These are phyloP conservation scores for Oligia strigilis DNA, from an alignment of 2,888 invertebrate genomes.

Conservation along the genomic window DNA sequence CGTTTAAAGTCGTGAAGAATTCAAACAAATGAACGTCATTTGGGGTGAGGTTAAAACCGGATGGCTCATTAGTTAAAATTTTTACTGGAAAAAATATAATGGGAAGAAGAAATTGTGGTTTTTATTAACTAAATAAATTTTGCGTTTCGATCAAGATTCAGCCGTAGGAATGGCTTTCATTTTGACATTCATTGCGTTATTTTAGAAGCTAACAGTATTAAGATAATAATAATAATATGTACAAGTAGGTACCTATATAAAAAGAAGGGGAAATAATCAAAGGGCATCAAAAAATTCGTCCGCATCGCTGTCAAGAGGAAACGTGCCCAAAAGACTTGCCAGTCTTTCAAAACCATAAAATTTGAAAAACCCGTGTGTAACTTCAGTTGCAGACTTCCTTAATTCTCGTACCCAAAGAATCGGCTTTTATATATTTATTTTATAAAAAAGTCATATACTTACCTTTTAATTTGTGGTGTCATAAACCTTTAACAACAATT, in stretches of 20 bases:
- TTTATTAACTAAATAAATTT: neutral
- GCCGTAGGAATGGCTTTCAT: neutral
- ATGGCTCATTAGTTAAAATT: slow-evolving; percentile 26
- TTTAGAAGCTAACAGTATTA: neutral
- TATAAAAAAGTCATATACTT: slow-evolving; percentile 46
- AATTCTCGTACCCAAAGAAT: slow-evolving; percentile 53
- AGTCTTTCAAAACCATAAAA: neutral
- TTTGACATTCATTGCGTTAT: neutral
- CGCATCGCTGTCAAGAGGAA: no score
- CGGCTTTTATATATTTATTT: slow-evolving; percentile 34
- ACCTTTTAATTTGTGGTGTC: slow-evolving; percentile 65
- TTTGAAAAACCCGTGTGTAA: neutral
- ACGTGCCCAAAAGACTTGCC: no score
- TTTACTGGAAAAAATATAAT: slow-evolving; percentile 18
- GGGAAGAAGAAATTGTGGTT: slow-evolving; percentile 6
- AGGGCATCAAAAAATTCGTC: no score
- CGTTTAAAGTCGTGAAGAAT: slow-evolving; percentile 40
- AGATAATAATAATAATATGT: no score
- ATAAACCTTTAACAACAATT: slow-evolving; percentile 67
- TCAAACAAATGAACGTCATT: slow-evolving; percentile 56
- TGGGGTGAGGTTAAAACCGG: slow-evolving; percentile 38
- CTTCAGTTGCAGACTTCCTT: slow-evolving; percentile 52
- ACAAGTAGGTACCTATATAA: no score
- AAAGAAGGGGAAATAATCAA: no score
- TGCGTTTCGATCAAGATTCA: neutral